Evolutionary conservation across 2,888 invertebrate species (phyloP), one percentile per base, ranked within the genome.

Genomic region (Melieria picta): DNA sequence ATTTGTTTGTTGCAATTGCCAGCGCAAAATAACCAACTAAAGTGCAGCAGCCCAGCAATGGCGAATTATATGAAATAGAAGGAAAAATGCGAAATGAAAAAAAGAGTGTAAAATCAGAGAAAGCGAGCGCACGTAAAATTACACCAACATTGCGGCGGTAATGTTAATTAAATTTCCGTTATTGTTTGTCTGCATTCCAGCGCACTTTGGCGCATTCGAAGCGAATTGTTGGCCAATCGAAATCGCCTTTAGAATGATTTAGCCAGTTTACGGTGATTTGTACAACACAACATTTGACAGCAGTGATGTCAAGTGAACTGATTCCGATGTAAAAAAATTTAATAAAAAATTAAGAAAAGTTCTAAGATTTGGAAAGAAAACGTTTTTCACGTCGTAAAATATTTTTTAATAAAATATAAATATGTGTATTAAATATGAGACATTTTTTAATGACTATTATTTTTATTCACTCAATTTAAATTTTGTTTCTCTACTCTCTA

Each of bases 1-100:
- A 77, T 76, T 77, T 77, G 77, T 76, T 75, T 77, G 75, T 72
- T 71, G 72, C 30, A 73, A 72, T 62, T 57, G 69, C 50, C 68
- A 65, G 63, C 13, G 13, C 57, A 13, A 43, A 69, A 65, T 56
- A 56, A 30, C 9, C 11, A 69, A 16, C 46, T 42, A 62, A 11
- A 55, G 46, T 30, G 30, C 30, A 30, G 30, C 30, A 30, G 30
- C 30, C 30, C 1, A 30, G 30, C 30, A 30, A 30, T 30, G 30
- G 30, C 30, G 30, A 30, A 30, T 30, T 30, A 30, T 30, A 30
- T 30, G 46, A 57, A 16, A n/a, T 43, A 4, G 13, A 9, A 43
- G 61, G 16, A 0, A 69, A n/a, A 60, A 56, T 43, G 62, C 50
- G 71, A 47, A 13, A 48, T 42, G 50, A n/a, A 63, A 62, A 66